Base-by-base conservation (phyloP, 2,797 vertebrate species). In the Enteromius viviparus region DNA sequence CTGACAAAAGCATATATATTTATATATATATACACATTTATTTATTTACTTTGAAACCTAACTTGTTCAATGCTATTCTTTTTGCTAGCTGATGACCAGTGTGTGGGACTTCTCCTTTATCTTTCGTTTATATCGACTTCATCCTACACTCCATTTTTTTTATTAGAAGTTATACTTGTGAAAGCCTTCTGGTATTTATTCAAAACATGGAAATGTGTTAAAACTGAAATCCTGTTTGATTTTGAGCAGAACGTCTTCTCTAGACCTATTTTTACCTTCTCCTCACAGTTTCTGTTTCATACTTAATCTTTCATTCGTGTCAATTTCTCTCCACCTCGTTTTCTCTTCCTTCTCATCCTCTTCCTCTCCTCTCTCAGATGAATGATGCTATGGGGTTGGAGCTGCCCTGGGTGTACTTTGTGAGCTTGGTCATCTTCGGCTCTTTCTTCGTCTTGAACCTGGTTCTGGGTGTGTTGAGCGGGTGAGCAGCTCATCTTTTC, bases 391-490 rank as follows among this genome's bases (percentile, higher is more conserved):
- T 99, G 97, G 98, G 98, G 94, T 96, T 97, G 95, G 98, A 99
- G 95, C 97, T 99, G 94, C 98, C 98, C 90, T 99, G 98, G 98
- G 96, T 99, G 91, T 99, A 99, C 96, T 99, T 99, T 98, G 98
- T 99, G 95, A 99, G 97, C 97, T 96, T 99, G 95, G 98, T 99
- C 95, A 99, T 99, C 97, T 99, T 99, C 96, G 98, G 98, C 95
- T 99, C 98, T 96, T 99, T 99, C 97, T 99, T 99, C 95, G 98
- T 99, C 95, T 97, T 99, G 95, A 99, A 99, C 96, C 98, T 99
- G 96, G 98, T 99, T 96, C 96, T 99, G 96, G 98, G 98, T 97
- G 98, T 99, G 95, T 96, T 99, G 96, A 99, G 98, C 94, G 98
- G 98, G 98, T 99, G 98, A 99, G 98, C 94, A 92, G 81, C 92